These are phyloP conservation scores for Noturus placidus DNA, from an alignment of 2,113 vertebrate species.

Conservation along the genomic window DNA sequence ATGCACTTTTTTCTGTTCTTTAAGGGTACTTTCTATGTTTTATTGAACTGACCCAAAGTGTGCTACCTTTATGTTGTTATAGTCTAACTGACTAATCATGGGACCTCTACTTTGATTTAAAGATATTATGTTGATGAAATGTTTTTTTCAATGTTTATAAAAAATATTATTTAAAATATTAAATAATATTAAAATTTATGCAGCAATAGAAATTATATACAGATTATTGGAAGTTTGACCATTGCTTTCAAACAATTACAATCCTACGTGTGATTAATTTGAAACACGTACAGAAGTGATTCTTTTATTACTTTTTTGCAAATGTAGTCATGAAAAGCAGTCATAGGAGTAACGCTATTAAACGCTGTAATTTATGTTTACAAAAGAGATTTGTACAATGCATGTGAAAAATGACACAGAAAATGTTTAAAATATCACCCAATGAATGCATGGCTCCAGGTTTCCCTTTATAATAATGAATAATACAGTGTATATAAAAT, in stretches of 20 bases:
- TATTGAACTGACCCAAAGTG: background rate
- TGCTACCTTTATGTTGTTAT: background rate
- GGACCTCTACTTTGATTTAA: too few species aligned
- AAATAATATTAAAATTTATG: slow-evolving; percentile 6
- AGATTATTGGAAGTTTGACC: slow-evolving; percentile 32
- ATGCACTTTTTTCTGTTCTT: too few species aligned
- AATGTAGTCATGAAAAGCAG: background rate
- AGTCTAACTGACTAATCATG: background rate
- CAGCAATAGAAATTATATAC: slow-evolving; percentile 23
- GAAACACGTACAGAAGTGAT: slow-evolving; percentile 20
- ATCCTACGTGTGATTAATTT: slow-evolving; percentile 18
- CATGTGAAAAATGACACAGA: background rate
- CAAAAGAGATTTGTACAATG: background rate
- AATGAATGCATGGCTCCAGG: background rate
- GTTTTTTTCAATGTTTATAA: background rate
- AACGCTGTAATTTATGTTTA: background rate
- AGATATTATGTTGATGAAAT: background rate
- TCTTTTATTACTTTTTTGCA: slow-evolving; percentile 21
- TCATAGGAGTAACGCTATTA: background rate
- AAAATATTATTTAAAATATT: background rate
- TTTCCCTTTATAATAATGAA: background rate
- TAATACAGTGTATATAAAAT: background rate
- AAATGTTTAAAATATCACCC: background rate
- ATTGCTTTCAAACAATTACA: slow-evolving; percentile 13
- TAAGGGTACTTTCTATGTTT: too few species aligned